A percentile compares a stretch with the other conserved stretches of the same genome.
phyloP scores from a whole-genome alignment of 2,888 invertebrate species.

The Oligia strigilis region DNA sequence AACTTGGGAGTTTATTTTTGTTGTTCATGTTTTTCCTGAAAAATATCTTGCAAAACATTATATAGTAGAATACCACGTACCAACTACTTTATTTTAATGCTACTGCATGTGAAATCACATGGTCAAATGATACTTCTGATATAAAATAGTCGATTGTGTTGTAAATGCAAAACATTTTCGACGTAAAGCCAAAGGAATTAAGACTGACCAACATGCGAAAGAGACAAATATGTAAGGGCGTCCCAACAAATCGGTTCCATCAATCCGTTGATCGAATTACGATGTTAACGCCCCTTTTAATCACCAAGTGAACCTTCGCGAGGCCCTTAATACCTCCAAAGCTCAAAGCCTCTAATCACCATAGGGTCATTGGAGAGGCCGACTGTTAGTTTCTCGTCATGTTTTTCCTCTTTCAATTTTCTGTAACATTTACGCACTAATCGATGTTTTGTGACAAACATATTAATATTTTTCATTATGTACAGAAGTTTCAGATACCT shows the following conservation, averaged over 20 bases:
- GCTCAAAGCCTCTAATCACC: constrained; percentile 68
- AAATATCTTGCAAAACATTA: not conserved
- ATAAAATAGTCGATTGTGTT: not conserved
- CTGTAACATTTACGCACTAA: not conserved
- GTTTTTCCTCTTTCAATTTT: constrained; percentile 25
- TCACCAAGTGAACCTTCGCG: constrained; percentile 69
- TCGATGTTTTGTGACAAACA: not conserved
- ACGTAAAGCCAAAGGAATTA: constrained; percentile 27
- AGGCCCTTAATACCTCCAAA: constrained; percentile 68
- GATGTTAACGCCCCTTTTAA: constrained; percentile 74
- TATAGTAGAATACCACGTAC: not conserved
- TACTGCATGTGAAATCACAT: not conserved
- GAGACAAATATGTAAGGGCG: constrained; percentile 63
- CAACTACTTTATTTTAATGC: not conserved
- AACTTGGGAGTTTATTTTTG: constrained; percentile 1
- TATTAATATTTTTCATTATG: not conserved
- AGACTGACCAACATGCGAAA: constrained; percentile 45
- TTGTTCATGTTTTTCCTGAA: constrained; percentile 7
- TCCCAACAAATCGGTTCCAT: constrained; percentile 68
- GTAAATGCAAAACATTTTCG: not conserved
- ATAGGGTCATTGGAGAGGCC: constrained; percentile 57
- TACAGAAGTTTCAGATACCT: not conserved
- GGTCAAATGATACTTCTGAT: not conserved
- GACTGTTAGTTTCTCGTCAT: constrained; percentile 35
- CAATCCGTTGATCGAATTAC: constrained; percentile 73